Evolutionary conservation across 2,888 invertebrate species (phyloP).

Genomic region (Sicus ferrugineus): DNA sequence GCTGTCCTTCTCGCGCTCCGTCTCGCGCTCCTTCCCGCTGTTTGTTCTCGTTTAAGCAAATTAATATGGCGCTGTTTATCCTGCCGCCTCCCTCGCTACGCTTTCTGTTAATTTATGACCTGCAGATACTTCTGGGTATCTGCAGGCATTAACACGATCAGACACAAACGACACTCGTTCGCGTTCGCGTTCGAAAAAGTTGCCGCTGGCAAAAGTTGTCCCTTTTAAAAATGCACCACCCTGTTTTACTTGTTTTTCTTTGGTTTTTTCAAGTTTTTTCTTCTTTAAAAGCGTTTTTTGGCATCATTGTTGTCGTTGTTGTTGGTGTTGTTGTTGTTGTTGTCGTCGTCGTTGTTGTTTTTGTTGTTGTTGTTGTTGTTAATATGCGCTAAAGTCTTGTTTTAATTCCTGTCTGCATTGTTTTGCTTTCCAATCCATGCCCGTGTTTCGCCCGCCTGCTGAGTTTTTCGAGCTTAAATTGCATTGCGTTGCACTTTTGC

Average conservation of each 20-base stretch:
- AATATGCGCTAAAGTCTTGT: slow-evolving; percentile 18
- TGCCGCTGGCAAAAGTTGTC: background rate
- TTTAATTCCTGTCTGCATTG: background rate
- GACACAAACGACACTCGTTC: background rate
- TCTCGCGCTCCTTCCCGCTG: background rate
- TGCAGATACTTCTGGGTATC: background rate
- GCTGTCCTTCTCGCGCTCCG: background rate
- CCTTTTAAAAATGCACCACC: slow-evolving; percentile 5
- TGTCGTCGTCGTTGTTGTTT: background rate
- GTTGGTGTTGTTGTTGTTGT: background rate
- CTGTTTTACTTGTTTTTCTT: background rate
- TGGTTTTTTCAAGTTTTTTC: background rate
- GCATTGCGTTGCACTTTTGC: background rate
- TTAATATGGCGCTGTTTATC: slow-evolving; percentile 26
- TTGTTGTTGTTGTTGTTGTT: slow-evolving; percentile 1
- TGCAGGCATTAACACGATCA: background rate
- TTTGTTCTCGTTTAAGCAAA: slow-evolving; percentile 28
- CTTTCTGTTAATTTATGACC: slow-evolving; percentile 9
- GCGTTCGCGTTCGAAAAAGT: background rate
- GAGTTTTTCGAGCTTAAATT: background rate
- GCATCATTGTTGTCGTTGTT: slow-evolving; percentile 2
- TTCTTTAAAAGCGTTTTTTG: background rate
- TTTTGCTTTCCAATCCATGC: too few species aligned
- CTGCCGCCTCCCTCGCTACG: background rate
- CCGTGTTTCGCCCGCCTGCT: too few species aligned